Base-by-base conservation (phyloP, 2,113 vertebrate species). In the Petroica traversi region DNA sequence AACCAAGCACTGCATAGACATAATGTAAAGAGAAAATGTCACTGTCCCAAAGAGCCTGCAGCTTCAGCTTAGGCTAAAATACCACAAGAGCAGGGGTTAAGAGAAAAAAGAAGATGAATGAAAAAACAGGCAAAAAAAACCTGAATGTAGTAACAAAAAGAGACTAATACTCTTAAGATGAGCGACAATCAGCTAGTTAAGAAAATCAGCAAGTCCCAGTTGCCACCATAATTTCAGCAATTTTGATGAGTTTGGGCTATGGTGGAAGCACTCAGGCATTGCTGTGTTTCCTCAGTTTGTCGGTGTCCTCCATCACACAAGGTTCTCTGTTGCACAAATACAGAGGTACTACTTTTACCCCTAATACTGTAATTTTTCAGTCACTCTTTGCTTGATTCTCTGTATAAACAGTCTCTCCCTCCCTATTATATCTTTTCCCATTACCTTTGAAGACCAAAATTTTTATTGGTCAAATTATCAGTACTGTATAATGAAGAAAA, bases 1-100 rank as follows among this genome's bases (percentile, higher is more conserved):
- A 66, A 73, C 3, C 19, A 82, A 78, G 17, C 14, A 43, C 22
- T 75, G 4, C 17, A 48, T 0, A 63, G 40, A 51, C 9, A 36
- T 3, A 14, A 3, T 9, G 1, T 71, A 51, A 84, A 81, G 64
- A 14, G 8, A 14, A 63, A 25, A 62, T 31, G 17, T 26, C 36
- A 26, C 14, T 67, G 15, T 36, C 22, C 48, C 57, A 49, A 38
- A 71, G 19, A 66, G 14, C 22, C 41, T 41, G 41, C 41, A 41
- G 13, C 3, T 28, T 77, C 36, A 26, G 15, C 38, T 63, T 63
- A 18, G 31, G 29, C 49, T 31, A 26, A 45, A 71, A 29, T 28
- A 45, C 19, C 22, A 29, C 1, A 8, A 34, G 24, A 11, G 4
- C 1, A 6, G 8, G 6, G 1, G 6, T 38, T 58, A 66, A 31